Percentiles rank a stretch among this genome's conserved stretches.
Conservation (phyloP, 2,888 invertebrate species). For the Allophyes oxyacanthae region DNA sequence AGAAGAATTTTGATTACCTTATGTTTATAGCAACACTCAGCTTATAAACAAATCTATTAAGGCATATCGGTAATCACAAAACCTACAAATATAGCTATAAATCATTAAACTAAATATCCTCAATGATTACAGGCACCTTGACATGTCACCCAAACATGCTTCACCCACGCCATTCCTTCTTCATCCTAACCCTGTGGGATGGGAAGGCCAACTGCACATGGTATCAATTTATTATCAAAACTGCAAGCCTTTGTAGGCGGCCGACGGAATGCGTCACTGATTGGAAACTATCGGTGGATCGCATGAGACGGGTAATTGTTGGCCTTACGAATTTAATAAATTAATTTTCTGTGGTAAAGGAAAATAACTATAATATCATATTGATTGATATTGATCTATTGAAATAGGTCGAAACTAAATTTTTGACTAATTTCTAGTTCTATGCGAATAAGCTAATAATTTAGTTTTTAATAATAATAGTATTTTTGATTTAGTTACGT, state of each 20-base stretch:
- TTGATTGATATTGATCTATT: no score
- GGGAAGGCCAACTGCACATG: slow-evolving; percentile 60
- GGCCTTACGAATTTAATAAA: neutral
- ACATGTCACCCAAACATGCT: slow-evolving; percentile 43
- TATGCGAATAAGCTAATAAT: no score
- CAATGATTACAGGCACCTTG: slow-evolving; percentile 46
- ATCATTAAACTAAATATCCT: slow-evolving; percentile 41
- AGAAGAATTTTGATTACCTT: no score
- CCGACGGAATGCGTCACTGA: slow-evolving; percentile 50
- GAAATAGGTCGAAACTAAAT: no score
- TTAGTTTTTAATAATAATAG: no score
- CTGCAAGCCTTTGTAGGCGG: slow-evolving; percentile 58
- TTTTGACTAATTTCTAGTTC: no score
- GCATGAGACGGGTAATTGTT: slow-evolving; percentile 20
- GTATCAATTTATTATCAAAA: slow-evolving; percentile 32
- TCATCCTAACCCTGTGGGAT: slow-evolving; percentile 54
- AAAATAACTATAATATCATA: no score
- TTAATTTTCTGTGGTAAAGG: no score
- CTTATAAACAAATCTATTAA: no score
- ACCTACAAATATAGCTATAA: slow-evolving; percentile 35
- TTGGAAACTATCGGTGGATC: slow-evolving; percentile 21
- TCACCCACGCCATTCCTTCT: slow-evolving; percentile 57
- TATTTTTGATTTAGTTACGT: no score
- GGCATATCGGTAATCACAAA: neutral
- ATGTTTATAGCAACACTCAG: no score